Evolutionary conservation across 2,113 vertebrate species (phyloP), one percentile per base, ranked within the genome.

Genomic region (Pseudopipra pipra): DNA sequence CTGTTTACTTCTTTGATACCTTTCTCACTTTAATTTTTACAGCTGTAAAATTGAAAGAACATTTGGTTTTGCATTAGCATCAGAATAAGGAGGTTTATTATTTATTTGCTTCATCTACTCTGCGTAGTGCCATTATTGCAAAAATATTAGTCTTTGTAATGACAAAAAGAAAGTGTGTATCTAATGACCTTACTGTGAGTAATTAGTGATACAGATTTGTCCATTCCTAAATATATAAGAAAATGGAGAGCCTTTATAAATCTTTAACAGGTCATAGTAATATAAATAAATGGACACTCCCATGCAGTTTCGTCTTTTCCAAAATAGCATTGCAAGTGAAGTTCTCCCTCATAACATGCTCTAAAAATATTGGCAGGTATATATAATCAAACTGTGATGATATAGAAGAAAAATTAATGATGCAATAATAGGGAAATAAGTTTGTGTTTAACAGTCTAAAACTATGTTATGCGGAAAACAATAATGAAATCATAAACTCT

Each of bases 71-170:
- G 70, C 90, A 86, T 92, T 85, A 94, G 46, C 77, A 87, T 96
- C 83, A 85, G 74, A 91, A 94, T 94, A 93, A 95, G 78, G 44
- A 85, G 58, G 46, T 80, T 67, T 95, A 89, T 95, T 97, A 96
- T 96, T 96, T 96, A 96, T 97, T 95, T 97, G 94, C 93, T 96
- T 97, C 95, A 96, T 87, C 96, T 95, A 81, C 90, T 97, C 83
- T 52, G 82, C 71, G 37, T 70, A 95, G 28, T 66, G 58, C 59
- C 70, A 87, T 94, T 96, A 96, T 91, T 88, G 67, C 77, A 96
- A 96, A 97, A 97, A 96, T 97, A 96, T 93, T 96, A 95, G 94
- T 96, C 94, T 97, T 97, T 92, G 55, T 97, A 97, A 97, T 97
- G 96, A 95, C 75, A 92, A 90, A 96, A 97, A 95, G 87, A 93